Conservation (phyloP, 2,888 invertebrate species). For the Hoplodrina blanda region DNA sequence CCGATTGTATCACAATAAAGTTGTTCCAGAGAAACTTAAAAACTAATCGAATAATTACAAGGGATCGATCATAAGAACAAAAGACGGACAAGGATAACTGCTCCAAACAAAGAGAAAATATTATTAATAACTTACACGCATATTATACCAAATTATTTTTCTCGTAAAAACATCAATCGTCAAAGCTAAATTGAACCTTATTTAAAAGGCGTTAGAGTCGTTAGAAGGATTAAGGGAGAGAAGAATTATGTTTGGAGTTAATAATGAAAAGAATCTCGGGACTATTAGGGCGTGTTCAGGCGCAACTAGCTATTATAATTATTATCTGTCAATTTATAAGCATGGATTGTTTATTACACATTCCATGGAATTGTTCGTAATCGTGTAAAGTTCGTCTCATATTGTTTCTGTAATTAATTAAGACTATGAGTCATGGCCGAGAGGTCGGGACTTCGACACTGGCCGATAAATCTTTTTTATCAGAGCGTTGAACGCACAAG, state of each 20-base stretch:
- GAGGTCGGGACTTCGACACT: slow-evolving; percentile 37
- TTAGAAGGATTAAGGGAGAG: slow-evolving; percentile 28
- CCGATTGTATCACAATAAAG: slow-evolving; percentile 55
- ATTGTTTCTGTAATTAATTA: slow-evolving; percentile 45
- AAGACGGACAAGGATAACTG: slow-evolving; percentile 65
- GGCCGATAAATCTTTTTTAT: slow-evolving; percentile 48
- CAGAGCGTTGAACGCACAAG: slow-evolving; percentile 11
- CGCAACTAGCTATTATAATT: slow-evolving; percentile 58
- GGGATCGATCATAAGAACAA: slow-evolving; percentile 62
- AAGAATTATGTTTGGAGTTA: slow-evolving; percentile 68
- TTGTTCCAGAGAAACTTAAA: slow-evolving; percentile 53
- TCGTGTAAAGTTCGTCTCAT: slow-evolving; percentile 37
- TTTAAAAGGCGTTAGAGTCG: slow-evolving; percentile 17
- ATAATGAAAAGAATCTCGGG: slow-evolving; percentile 81
- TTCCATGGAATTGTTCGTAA: slow-evolving; percentile 38
- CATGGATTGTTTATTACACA: slow-evolving; percentile 51
- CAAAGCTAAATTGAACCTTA: slow-evolving; percentile 42
- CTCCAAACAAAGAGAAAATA: slow-evolving; percentile 74
- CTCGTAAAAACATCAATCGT: neutral
- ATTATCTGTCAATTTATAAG: slow-evolving; percentile 53
- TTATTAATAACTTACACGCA: slow-evolving; percentile 76
- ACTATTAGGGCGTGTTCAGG: slow-evolving; percentile 70
- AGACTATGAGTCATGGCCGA: slow-evolving; percentile 27
- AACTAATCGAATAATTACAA: slow-evolving; percentile 65
- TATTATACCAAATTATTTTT: slow-evolving; percentile 43